These are phyloP conservation scores for Fragum fragum DNA, from an alignment of 2,888 invertebrate species.

Conservation along the genomic window DNA sequence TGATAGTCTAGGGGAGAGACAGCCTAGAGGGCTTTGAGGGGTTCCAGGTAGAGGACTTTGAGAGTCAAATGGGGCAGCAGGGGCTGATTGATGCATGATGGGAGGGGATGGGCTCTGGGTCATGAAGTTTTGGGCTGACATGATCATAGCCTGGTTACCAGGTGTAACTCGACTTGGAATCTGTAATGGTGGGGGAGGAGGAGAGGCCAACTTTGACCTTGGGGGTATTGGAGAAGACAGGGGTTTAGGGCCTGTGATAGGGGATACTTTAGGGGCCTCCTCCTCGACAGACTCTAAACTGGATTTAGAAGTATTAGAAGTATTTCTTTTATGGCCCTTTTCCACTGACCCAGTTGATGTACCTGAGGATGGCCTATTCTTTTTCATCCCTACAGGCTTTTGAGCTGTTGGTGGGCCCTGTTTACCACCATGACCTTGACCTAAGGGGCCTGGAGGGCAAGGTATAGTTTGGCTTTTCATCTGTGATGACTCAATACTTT, in stretches of 20 bases:
- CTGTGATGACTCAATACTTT: constrained; percentile 35
- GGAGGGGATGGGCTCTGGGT: constrained; percentile 45
- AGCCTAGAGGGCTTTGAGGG: constrained; percentile 45
- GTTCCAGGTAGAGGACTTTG: constrained; percentile 51
- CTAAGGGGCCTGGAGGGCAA: neutral
- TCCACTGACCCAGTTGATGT: constrained; percentile 43
- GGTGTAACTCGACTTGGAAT: constrained; percentile 16
- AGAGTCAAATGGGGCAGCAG: constrained; percentile 33
- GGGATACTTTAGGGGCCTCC: constrained; percentile 27
- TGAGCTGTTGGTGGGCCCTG: constrained; percentile 65
- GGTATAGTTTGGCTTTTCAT: constrained; percentile 10
- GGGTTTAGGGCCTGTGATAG: constrained; percentile 43
- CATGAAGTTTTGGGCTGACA: constrained; percentile 46
- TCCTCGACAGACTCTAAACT: constrained; percentile 68
- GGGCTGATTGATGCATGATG: constrained; percentile 43
- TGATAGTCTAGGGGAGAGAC: constrained; percentile 58
- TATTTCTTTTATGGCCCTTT: constrained; percentile 60
- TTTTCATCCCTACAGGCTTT: constrained; percentile 61
- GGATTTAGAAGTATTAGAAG: constrained; percentile 56
- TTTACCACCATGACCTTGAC: constrained; percentile 33
- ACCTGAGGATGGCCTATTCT: constrained; percentile 50
- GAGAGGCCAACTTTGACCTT: constrained; percentile 24
- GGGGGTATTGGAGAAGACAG: constrained; percentile 59
- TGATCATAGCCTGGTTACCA: constrained; percentile 43
- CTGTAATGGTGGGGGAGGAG: constrained; percentile 37